phyloP scores from a whole-genome alignment of 2,888 invertebrate genomes.

The Epirrhoe tristata region DNA sequence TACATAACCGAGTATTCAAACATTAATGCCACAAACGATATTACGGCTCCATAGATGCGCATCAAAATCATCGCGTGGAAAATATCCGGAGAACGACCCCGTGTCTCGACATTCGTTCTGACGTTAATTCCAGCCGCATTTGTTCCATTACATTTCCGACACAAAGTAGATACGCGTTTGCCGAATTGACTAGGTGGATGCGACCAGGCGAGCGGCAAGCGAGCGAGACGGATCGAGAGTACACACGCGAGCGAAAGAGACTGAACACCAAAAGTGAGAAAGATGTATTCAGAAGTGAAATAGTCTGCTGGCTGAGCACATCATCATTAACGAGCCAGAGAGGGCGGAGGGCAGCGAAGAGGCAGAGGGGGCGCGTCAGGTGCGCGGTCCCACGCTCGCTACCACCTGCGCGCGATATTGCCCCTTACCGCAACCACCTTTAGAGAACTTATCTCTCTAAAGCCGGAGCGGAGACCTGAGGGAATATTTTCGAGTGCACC shows the following conservation, averaged over 20 bases:
- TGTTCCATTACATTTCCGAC: constrained; percentile 86
- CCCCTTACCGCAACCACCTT: constrained; percentile 69
- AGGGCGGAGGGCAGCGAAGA: constrained; percentile 85
- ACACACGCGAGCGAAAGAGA: constrained; percentile 64
- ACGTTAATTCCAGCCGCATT: constrained; percentile 85
- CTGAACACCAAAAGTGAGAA: constrained; percentile 83
- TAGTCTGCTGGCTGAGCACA: constrained; percentile 91
- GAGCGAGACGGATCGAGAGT: constrained; percentile 68
- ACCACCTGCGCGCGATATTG: constrained; percentile 78
- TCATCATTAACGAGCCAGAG: constrained; percentile 91
- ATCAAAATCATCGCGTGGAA: constrained; percentile 84
- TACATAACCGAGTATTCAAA: constrained; percentile 34
- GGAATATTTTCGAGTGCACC: constrained; percentile 82
- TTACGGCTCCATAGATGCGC: constrained; percentile 74
- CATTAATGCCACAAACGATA: constrained; percentile 65
- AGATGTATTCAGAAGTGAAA: constrained; percentile 89
- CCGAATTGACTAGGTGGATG: constrained; percentile 85
- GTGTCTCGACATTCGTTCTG: constrained; percentile 82
- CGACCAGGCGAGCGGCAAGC: constrained; percentile 76
- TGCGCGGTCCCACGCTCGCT: constrained; percentile 83
- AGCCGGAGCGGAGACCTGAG: constrained; percentile 65
- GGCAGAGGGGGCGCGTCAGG: constrained; percentile 86
- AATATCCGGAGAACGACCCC: constrained; percentile 82
- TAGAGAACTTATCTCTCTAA: constrained; percentile 69
- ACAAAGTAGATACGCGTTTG: constrained; percentile 85